Base-by-base conservation (phyloP, 2,113 vertebrate genomes). In the Sceloporus undulatus region DNA sequence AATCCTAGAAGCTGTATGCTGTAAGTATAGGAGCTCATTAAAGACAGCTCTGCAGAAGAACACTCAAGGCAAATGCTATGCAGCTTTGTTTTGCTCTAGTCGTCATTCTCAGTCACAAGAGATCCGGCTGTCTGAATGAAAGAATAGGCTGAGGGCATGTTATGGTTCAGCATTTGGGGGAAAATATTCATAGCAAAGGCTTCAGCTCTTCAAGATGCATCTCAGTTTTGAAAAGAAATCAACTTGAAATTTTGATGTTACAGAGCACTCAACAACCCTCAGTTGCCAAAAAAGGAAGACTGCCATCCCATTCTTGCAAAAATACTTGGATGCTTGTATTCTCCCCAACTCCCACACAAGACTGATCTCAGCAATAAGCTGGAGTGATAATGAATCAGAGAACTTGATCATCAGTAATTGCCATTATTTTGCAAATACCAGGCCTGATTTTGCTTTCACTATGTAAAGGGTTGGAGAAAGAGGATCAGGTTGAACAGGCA, bases 51-150 rank as follows among this genome's bases (percentile, higher is more conserved):
- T 82, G 92, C 89, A 91, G 71, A 93, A 90, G 85, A 93, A 91
- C 10, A 88, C 91, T 92, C 82, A 89, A 94, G 93, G 93, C 95
- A 95, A 95, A 92, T 88, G 88, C 80, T 88, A 91, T 83, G 93
- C 91, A 92, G 91, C 92, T 88, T 91, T 92, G 83, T 92, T 84
- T 87, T 91, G 34, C 84, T 92, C 91, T 94, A 91, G 94, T 93
- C 29, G 1, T 90, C 90, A 81, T 75, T 91, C 91, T 86, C 73
- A 89, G 92, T 92, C 93, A 93, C 91, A 93, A 92, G 95, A 92
- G 93, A 94, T 86, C 85, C 89, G 65, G 89, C 85, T 86, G 73
- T 65, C 79, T 74, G 85, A 27, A 84, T 90, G 90, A 95, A 94
- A 82, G 90, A 93, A 90, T 74, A 80, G 84, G 86, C 87, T 90